Conservation (phyloP, 2,113 vertebrate genomes). For the Leuciscus idus region DNA sequence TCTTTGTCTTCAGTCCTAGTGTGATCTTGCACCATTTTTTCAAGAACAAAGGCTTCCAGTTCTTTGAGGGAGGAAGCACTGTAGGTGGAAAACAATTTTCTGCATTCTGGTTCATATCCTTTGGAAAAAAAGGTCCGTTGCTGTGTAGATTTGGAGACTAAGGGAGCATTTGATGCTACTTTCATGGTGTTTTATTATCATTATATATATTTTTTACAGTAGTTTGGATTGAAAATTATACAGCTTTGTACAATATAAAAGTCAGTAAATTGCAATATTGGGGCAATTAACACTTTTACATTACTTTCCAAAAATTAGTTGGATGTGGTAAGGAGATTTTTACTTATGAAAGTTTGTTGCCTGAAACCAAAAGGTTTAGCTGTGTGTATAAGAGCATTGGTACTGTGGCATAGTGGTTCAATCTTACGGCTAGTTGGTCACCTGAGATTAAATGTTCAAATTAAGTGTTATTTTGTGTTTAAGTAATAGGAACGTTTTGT, state of each 20-base stretch:
- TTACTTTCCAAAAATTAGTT: too few species aligned
- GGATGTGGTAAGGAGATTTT: too few species aligned
- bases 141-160: slow-evolving; percentile 14
- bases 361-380: too few species aligned
- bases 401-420: too few species aligned
- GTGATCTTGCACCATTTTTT: slow-evolving; percentile 2
- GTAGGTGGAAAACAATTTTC: slow-evolving; percentile 22
- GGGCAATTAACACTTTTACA: not conserved
- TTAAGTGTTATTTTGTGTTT: too few species aligned
- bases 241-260: not conserved
- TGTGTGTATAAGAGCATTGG: too few species aligned
- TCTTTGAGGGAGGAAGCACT: slow-evolving; percentile 20
- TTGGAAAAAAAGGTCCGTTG: not conserved
- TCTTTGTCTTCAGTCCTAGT: slow-evolving; percentile 20
- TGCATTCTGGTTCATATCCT: not conserved
- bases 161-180: not conserved
- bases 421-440: too few species aligned
- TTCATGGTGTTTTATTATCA: not conserved
- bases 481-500: too few species aligned
- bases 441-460: too few species aligned
- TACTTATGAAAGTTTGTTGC: too few species aligned
- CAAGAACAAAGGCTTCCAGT: slow-evolving; percentile 26
- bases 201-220: not conserved
- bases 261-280: not conserved
- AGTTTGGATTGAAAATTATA: not conserved